phyloP scores from a whole-genome alignment of 2,797 vertebrate genomes.

The Zalophus californianus region DNA sequence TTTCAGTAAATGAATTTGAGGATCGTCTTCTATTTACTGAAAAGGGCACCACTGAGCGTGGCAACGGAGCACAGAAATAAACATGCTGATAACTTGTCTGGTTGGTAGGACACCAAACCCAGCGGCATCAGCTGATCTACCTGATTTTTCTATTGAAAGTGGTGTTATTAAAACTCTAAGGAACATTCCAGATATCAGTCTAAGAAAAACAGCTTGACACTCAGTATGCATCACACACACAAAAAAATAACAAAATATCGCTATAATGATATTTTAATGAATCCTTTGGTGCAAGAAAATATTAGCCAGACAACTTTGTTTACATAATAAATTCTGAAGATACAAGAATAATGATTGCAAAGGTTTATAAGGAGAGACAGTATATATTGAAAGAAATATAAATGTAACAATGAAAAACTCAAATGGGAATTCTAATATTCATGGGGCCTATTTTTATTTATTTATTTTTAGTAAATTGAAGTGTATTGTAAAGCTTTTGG shows the following conservation, averaged over 20 bases:
- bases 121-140: neutral
- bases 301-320: neutral
- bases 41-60: neutral
- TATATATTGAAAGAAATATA: neutral
- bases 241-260: neutral
- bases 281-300: neutral
- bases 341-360: neutral
- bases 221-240: neutral
- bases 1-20: neutral
- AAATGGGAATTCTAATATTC: neutral
- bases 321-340: neutral
- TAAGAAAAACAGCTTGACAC: neutral
- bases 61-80: neutral
- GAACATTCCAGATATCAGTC: neutral
- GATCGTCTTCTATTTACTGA: neutral
- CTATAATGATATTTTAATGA: neutral
- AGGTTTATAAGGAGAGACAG: neutral
- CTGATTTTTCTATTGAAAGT: neutral
- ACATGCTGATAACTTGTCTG: neutral
- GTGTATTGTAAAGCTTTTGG: neutral
- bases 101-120: neutral
- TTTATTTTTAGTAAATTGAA: neutral
- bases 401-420: neutral
- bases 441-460: neutral
- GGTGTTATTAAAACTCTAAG: neutral